Percentiles rank a stretch among this genome's conserved stretches.
Evolutionary conservation across 1,140 invertebrate genomes (phyloP).

Genomic region (Atta texana): DNA sequence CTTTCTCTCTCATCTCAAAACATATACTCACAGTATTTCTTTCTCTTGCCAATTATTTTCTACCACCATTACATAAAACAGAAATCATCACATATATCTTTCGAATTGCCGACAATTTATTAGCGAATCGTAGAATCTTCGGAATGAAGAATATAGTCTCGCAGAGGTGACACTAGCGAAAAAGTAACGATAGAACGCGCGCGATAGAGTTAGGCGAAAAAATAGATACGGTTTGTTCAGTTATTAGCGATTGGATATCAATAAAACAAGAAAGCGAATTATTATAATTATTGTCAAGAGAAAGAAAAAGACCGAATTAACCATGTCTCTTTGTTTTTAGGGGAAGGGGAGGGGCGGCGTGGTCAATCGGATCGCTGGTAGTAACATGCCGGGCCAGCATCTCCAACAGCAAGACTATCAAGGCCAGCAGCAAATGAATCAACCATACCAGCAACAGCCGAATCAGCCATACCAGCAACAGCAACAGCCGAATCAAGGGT

Average conservation of each 20-base stretch:
- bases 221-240: conserved; percentile 20
- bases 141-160: conserved; percentile 17
- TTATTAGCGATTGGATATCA: conserved; percentile 11
- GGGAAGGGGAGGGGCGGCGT: conserved; percentile 87
- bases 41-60: not conserved
- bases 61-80: not conserved
- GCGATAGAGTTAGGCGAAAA: conserved; percentile 41
- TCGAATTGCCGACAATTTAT: conserved; percentile 22
- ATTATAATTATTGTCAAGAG: not conserved
- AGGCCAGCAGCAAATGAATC: conserved; percentile 76
- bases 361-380: conserved; percentile 88
- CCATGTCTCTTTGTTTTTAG: conserved; percentile 80
- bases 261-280: not conserved
- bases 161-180: conserved; percentile 34
- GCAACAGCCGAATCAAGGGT: conserved; percentile 79
- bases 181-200: conserved; percentile 9
- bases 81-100: not conserved
- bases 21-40: not conserved
- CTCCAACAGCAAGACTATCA: conserved; percentile 79
- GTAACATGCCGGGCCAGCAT: conserved; percentile 86
- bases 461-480: conserved; percentile 81
- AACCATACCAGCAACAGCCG: conserved; percentile 76
- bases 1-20: conserved; percentile 1
- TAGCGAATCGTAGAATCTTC: conserved; percentile 28
- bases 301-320: conserved; percentile 23